These are phyloP conservation scores for Styela clava DNA, from an alignment of 23 tunicate genomes.

Conservation along the genomic window DNA sequence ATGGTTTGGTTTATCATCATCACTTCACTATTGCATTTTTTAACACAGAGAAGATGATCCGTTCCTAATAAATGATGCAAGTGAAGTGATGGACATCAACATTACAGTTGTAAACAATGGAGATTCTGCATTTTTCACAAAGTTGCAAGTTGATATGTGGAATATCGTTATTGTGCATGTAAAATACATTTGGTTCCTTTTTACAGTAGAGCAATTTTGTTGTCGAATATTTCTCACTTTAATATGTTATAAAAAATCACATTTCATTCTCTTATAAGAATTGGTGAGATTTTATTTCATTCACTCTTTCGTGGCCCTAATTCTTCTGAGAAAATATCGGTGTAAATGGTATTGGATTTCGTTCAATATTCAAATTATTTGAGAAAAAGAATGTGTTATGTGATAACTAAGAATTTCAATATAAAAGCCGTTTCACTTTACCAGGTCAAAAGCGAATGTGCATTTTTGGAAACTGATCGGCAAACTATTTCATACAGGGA, in stretches of 20 bases:
- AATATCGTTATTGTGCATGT: conserved; percentile 8
- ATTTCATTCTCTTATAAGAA: too few relatives aligned
- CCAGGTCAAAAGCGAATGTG: conserved; percentile 14
- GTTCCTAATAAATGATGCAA: background rate
- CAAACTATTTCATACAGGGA: conserved; percentile 13
- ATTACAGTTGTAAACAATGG: background rate
- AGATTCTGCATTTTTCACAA: conserved; percentile 25
- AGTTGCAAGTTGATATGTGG: background rate
- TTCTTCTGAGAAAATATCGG: too few relatives aligned
- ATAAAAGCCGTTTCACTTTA: too few relatives aligned
- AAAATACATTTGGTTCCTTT: background rate
- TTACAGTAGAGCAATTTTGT: background rate
- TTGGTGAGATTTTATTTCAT: too few relatives aligned
- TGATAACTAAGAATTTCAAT: too few relatives aligned
- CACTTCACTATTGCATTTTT: too few relatives aligned
- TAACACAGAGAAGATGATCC: conserved; percentile 16
- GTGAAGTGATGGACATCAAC: conserved; percentile 1
- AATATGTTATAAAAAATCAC: too few relatives aligned
- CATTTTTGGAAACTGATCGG: conserved; percentile 22
- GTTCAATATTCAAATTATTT: too few relatives aligned
- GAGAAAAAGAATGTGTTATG: too few relatives aligned
- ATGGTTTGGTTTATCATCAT: too few relatives aligned
- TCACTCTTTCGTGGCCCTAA: too few relatives aligned
- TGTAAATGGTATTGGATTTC: too few relatives aligned
- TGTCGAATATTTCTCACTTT: background rate